Conservation (phyloP, 2,888 invertebrate species). For the Rhogogaster chlorosoma region DNA sequence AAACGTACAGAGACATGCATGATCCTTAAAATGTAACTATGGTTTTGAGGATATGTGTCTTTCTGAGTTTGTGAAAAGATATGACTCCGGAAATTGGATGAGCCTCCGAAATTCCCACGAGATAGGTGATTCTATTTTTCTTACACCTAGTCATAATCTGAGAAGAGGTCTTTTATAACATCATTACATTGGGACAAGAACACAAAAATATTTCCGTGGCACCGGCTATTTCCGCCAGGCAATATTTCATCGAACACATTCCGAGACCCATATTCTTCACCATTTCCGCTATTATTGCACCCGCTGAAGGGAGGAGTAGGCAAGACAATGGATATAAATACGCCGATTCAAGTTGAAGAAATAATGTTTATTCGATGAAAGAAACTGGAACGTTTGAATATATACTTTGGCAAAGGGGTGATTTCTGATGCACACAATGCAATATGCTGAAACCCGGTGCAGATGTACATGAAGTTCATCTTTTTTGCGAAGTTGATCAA, state of each 20-base stretch:
- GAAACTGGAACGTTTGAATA: not conserved
- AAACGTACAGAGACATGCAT: not conserved
- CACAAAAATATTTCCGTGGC: conserved; percentile 15
- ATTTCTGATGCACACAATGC: not conserved
- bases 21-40: not conserved
- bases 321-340: not conserved
- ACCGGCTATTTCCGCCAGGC: not conserved
- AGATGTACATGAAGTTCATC: not conserved
- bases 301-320: not conserved
- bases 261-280: not conserved
- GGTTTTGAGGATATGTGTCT: not conserved
- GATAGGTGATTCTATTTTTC: not conserved
- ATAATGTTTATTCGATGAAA: not conserved
- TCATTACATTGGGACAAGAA: not conserved
- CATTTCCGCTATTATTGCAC: not conserved
- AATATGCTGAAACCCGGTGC: not conserved
- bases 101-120: not conserved
- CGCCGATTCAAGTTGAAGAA: not conserved
- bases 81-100: not conserved
- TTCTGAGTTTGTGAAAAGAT: not conserved
- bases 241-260: conserved; percentile 23
- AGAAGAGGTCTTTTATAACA: not conserved
- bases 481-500: not conserved
- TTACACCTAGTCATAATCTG: not conserved
- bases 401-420: not conserved